Evolutionary conservation across 2,113 vertebrate genomes (phyloP), one percentile per base, ranked within the genome.

Genomic region (Perccottus glenii): DNA sequence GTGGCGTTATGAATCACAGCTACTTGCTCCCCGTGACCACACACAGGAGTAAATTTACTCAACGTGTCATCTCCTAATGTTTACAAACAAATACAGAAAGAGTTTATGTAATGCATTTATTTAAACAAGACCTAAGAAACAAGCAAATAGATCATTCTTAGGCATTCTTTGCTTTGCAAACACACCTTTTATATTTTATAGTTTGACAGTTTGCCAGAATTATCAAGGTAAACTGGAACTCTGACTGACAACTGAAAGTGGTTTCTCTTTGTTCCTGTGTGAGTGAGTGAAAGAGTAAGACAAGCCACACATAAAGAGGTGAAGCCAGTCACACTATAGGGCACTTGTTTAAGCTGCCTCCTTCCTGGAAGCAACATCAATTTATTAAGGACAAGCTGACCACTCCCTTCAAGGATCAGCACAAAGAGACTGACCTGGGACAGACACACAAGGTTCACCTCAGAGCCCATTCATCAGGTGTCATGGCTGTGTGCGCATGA

Each of bases 81-180:
- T 98, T 95, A 96, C 96, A 95, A 96, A 96, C 96, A 98, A 97
- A 96, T 95, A 96, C 93, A 90, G 88, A 87, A 93, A 88, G 85
- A 94, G 94, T 96, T 96, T 95, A 97, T 94, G 94, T 95, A 95
- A 98, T 95, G 94, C 96, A 94, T 94, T 94, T 95, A 95, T 94
- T 98, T 95, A 96, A 96, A 97, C 95, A 96, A 75, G 93, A 94
- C 93, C 94, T 96, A 95, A 96, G 94, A 95, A 95, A 96, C 92
- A 93, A 96, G 95, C 95, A 99, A 98, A 96, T 97, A 93, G 92
- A 93, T 93, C 91, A 94, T 96, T 95, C 94, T 96, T 94, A 94
- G 93, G 94, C 94, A 96, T 96, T 96, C 95, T 94, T 94, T 95
- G 92, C 93, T 96, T 94, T 88, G 95, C 94, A 96, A 98, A 97